Base-by-base conservation (phyloP, 2,113 vertebrate genomes). In the Leptocoma aspasia region DNA sequence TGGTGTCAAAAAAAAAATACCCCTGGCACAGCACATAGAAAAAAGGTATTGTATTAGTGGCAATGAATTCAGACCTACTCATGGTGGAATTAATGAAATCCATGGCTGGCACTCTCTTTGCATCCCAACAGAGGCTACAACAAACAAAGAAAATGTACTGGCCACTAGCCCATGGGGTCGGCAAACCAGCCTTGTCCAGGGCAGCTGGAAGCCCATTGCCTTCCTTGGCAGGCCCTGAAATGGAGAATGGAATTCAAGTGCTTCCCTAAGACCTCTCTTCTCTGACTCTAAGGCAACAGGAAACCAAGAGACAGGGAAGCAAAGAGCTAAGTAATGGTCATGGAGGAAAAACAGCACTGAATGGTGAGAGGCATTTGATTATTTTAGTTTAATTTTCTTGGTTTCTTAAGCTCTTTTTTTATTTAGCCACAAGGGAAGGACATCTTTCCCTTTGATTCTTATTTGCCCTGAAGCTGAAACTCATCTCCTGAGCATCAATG, bases 31-130 rank as follows among this genome's bases (percentile, higher is more conserved):
- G 90, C 59, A 41, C 93, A 95, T 44, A 97, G 95, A 95, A 96
- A 96, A 94, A 94, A 96, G 76, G 90, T 94, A 98, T 98, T 98
- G 97, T 97, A 95, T 96, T 96, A 92, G 75, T 86, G 93, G 97
- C 97, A 96, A 82, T 94, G 96, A 97, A 97, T 95, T 96, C 96
- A 96, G 97, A 97, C 96, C 97, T 90, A 97, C 95, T 97, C 95
- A 97, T 96, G 97, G 93, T 87, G 90, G 92, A 97, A 97, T 98
- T 97, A 97, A 97, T 95, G 95, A 98, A 98, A 96, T 94, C 85
- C 15, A 1, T 89, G 96, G 85, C 92, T 97, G 97, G 96, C 94
- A 90, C 77, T 88, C 80, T 94, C 87, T 72, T 72, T 10, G 20
- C 79, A 85, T 94, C 94, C 91, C 15, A 44, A 75, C 9, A 9